These are phyloP conservation scores for Eufriesea mexicana DNA, from an alignment of 1,140 invertebrate species.

Conservation along the genomic window DNA sequence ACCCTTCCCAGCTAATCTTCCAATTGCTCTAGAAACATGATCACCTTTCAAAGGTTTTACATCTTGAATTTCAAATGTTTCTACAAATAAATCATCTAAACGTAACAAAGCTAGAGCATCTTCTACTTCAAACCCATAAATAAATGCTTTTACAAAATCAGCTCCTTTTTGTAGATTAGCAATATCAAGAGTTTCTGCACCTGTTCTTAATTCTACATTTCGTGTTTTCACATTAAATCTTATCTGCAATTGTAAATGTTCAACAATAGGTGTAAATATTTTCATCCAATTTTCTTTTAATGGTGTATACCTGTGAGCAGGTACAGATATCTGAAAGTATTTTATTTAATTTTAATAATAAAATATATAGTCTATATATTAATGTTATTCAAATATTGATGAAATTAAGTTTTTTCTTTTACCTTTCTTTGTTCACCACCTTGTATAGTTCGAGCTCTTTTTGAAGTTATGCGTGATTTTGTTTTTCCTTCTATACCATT, in stretches of 20 bases:
- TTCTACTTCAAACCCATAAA: constrained; percentile 98
- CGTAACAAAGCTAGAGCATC: constrained; percentile 97
- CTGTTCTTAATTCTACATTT: constrained; percentile 93
- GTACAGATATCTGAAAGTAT: constrained; percentile 85
- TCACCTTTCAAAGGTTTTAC: constrained; percentile 98
- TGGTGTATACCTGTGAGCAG: constrained; percentile 92
- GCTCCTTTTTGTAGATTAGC: constrained; percentile 97
- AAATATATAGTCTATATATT: neutral
- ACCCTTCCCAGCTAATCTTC: constrained; percentile 97
- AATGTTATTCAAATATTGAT: neutral
- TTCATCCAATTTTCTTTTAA: constrained; percentile 98
- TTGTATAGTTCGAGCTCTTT: constrained; percentile 81
- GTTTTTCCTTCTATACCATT: constrained; percentile 85
- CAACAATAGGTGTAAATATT: constrained; percentile 97
- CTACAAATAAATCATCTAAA: constrained; percentile 98
- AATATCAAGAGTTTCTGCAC: constrained; percentile 92
- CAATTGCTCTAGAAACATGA: constrained; percentile 97
- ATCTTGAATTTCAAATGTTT: constrained; percentile 98
- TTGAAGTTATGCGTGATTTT: constrained; percentile 80
- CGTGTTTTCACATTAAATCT: constrained; percentile 96
- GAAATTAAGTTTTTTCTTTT: constrained; percentile 64
- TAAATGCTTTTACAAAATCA: constrained; percentile 98
- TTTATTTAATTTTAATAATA: neutral
- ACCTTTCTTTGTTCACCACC: constrained; percentile 83
- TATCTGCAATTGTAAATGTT: constrained; percentile 96